Evolutionary conservation across 1,140 invertebrate species (phyloP), one percentile per base, ranked within the genome.

Genomic region (Sarcophaga peregrina): DNA sequence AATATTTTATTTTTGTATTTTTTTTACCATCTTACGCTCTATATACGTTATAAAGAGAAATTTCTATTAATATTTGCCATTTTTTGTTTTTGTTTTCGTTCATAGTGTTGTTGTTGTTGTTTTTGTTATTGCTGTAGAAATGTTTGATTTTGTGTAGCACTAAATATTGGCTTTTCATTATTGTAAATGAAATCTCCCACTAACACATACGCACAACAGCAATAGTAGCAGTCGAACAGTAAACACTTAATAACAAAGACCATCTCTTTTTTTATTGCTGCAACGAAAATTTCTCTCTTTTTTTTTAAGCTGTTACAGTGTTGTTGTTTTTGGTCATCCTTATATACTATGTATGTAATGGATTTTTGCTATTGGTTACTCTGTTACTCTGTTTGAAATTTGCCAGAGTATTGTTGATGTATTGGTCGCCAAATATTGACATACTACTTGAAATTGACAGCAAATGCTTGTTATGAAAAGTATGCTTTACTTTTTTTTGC

Each of bases 131-230:
- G 62, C 62, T 37, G 25, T 37, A 37, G 25, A 58, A 20, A 68
- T 78, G 75, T 78, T 78, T 78, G 75, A 78, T 78, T 78, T 78
- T 50, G 47, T 20, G 17, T 37, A 52, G 75, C 75, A 78, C 75
- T 78, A 78, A 78, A 78, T 78, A 78, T 78, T 78, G 75, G 75
- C 75, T 50, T 78, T 78, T 78, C 75, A 78, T 78, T 78, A 78
- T 78, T 78, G 75, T 78, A 78, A 78, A 78, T 78, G 75, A 78
- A 78, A 78, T 78, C 75, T 78, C 17, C 48, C 50, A 78, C 46
- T 76, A 47, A 15, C 73, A 46, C 6, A 74, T 45, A n/a, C 11
- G 13, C 6, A 62, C 58, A 62, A 37, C 25, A 37, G 4, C 25
- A 37, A 4, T 4, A 37, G 25, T 4, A 37, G 25, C 4, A 37